Percentiles rank a stretch among this genome's conserved stretches.
These are phyloP conservation scores for Brienomyrus brachyistius DNA, from an alignment of 2,113 vertebrate species.

Conservation along the genomic window DNA sequence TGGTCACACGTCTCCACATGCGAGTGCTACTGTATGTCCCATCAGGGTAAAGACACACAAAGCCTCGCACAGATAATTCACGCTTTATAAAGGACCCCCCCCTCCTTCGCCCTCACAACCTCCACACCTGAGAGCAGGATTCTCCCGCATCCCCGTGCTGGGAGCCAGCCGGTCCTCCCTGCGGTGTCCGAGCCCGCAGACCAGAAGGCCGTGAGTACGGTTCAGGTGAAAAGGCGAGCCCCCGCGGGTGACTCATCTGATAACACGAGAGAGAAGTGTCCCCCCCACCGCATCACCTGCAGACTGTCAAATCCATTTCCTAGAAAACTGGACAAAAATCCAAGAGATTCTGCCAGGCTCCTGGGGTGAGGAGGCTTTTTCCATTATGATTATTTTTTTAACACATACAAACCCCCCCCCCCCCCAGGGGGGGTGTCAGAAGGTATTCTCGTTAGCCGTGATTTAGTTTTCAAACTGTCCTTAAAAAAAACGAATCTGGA, in stretches of 20 bases:
- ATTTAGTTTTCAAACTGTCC: not conserved
- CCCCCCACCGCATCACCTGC: not conserved
- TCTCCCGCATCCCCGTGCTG: not conserved
- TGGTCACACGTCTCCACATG: not conserved
- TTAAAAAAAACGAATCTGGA: not conserved
- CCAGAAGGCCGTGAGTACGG: not conserved
- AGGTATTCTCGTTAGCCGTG: not conserved
- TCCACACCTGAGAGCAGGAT: not conserved
- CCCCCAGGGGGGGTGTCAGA: not conserved
- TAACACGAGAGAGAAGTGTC: not conserved
- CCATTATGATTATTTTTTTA: conserved; percentile 4
- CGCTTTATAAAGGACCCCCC: not conserved
- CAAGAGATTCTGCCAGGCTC: not conserved
- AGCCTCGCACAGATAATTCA: not conserved
- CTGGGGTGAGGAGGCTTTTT: not conserved
- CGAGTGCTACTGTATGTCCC: not conserved
- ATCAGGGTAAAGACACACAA: too few species aligned
- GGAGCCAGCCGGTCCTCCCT: not conserved
- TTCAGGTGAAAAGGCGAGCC: not conserved
- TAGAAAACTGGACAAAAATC: not conserved
- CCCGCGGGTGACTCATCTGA: not conserved
- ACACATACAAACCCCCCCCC: not conserved
- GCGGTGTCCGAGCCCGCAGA: not conserved
- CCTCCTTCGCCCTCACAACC: not conserved
- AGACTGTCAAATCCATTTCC: not conserved